Base-by-base conservation (phyloP, 2,888 invertebrate genomes). In the Leptura quadrifasciata region DNA sequence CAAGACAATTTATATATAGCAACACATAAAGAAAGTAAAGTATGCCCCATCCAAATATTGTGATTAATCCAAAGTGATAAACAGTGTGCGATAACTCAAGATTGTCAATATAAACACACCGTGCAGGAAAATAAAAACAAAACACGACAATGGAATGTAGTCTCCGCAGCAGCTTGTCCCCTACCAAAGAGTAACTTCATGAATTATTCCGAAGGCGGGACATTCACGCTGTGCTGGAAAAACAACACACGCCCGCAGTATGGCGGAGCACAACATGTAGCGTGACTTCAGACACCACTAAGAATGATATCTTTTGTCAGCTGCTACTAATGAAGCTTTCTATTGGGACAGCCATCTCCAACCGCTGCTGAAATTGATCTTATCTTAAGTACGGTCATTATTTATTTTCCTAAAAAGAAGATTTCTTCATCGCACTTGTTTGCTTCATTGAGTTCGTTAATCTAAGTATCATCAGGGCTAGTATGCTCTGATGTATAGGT, bases 191-290 rank as follows among this genome's bases (percentile, higher is more conserved):
- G 73, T 79, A 76, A 77, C 76, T 81, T 83, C 84, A 84, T 86
- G 85, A 86, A 86, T 86, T 85, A 86, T 86, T 63, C 79, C 76
- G 84, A 83, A 86, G 87, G 87, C 87, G 87, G 85, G 82, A 76
- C 83, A 71, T 76, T 77, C 82, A 82, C 77, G 74, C 78, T 74
- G 83, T 77, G 80, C 75, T 78, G 82, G 82, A 85, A 85, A 86
- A 85, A 87, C 85, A 86, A 86, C 86, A 83, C 86, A 88, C 87
- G 87, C 87, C 87, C 84, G 87, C 87, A 87, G 82, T 80, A 87
- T 87, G 87, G 87, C 87, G 87, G 85, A 79, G 67, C 55, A n/a
- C 76, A 55, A 55, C 74, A 72, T 76, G 39, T 39, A 31, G 52
- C 61, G 27, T 61, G 39, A 71, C 61, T 47, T 21, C 60, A 58